Percentiles rank a stretch among this genome's conserved stretches.
phyloP scores from a whole-genome alignment of 2,888 invertebrate genomes.

The Meteorus cinctellus region DNA sequence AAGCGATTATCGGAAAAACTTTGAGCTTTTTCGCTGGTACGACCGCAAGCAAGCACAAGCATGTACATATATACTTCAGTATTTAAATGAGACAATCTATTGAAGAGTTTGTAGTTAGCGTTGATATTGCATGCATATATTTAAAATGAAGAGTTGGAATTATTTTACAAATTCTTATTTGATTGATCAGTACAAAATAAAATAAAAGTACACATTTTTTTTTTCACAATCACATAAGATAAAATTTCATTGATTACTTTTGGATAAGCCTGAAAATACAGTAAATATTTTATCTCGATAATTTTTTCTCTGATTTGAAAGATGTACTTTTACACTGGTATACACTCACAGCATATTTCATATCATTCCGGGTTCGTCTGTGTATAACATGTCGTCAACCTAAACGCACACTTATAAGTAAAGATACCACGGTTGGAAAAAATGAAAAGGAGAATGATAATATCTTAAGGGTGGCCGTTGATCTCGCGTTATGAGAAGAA shows the following conservation, averaged over 20 bases:
- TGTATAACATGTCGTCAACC: background rate
- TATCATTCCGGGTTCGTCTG: background rate
- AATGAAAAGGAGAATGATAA: background rate
- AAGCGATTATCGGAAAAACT: conserved; percentile 23
- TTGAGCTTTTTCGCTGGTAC: conserved; percentile 3
- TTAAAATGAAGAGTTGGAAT: background rate
- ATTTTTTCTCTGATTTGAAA: background rate
- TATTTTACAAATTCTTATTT: background rate
- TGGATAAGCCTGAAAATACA: too few relatives aligned
- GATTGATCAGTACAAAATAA: background rate
- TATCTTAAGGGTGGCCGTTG: conserved; percentile 2
- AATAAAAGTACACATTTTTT: background rate
- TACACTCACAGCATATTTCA: background rate
- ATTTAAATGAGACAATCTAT: background rate
- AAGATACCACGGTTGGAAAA: background rate
- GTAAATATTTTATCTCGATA: background rate
- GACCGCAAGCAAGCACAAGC: background rate
- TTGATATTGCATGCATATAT: background rate
- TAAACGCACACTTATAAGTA: background rate
- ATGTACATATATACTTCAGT: background rate
- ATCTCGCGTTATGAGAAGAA: conserved; percentile 6
- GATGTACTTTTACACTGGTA: background rate
- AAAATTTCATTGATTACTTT: too few relatives aligned
- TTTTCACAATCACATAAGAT: too few relatives aligned
- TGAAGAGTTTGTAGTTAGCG: background rate